Base-by-base conservation (phyloP, 1,140 invertebrate species). In the Mycetomoellerius zeteki region DNA sequence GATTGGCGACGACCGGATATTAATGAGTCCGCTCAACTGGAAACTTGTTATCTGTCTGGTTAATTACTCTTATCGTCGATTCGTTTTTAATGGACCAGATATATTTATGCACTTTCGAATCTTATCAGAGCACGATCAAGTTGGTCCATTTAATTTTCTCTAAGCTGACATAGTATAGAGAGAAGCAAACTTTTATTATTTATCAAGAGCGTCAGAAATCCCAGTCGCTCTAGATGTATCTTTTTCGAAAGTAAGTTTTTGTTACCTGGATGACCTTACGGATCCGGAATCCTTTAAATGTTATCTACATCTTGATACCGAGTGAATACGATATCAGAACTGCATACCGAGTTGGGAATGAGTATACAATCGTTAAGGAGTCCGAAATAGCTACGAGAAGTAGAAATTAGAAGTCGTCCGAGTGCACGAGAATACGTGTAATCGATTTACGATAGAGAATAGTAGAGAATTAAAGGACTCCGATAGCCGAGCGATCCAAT, bases 41-140 rank as follows among this genome's bases (percentile, higher is more conserved):
- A 73, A 82, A 73, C 43, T n/a, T 30, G 52, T 82, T 82, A 73
- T 84, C 37, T 6, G 2, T 12, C 69, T 30, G 33, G 16, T 60
- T 82, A 82, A 82, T 82, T 82, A 58, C 54, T 60, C 54, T 84
- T 84, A 84, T 84, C 65, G 67, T 58, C 52, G n/a, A 62, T 72
- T 47, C 19, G 10, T 72, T 43, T 73, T 84, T 60, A 33, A 84
- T 16, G 27, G 3, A 16, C 21, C 12, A n/a, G 12, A 56, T 43
- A n/a, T 58, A 73, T 30, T 82, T 56, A 72, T 37, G 52, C 24
- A 58, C 67, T 84, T 84, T 84, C 67, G 37, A 73, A 84, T 75
- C 30, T 47, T n/a, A 12, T 6, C 67, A 7, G 30, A 43, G 65
- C 21, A 69, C 52, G 21, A 43, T 72, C 52, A 33, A 43, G 24